Conservation (phyloP, 2,888 invertebrate genomes). For the Hecatera dysodea region DNA sequence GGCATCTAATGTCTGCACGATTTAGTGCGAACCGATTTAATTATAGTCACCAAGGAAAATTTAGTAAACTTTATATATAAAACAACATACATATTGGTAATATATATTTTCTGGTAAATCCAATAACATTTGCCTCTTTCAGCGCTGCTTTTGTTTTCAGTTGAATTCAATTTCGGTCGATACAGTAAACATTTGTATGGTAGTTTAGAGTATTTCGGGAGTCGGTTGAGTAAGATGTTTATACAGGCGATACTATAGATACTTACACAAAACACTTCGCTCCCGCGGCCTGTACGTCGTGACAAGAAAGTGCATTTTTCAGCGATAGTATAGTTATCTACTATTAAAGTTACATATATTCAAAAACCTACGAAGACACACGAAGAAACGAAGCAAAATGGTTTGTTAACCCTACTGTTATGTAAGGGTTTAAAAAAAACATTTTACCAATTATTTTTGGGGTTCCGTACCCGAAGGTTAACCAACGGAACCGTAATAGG, state of each 20-base stretch:
- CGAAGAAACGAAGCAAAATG: no score
- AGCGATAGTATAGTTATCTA: not conserved
- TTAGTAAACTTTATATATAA: not conserved
- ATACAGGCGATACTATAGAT: conserved; percentile 20
- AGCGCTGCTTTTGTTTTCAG: conserved; percentile 44
- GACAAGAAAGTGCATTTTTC: not conserved
- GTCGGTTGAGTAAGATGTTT: conserved; percentile 54
- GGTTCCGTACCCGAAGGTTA: no score
- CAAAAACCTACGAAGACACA: no score
- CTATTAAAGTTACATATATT: not conserved
- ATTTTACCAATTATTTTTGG: no score
- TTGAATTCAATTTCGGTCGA: conserved; percentile 34
- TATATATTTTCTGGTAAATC: conserved; percentile 7
- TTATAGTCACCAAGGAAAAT: conserved; percentile 10
- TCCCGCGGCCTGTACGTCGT: not conserved
- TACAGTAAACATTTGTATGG: conserved; percentile 49
- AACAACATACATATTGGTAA: not conserved
- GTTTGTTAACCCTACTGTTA: no score
- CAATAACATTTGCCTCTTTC: conserved; percentile 21
- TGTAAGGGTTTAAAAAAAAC: no score
- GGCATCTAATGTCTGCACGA: not conserved
- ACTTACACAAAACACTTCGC: conserved; percentile 9
- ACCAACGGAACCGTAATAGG: no score
- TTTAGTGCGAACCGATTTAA: not conserved
- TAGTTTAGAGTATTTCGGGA: conserved; percentile 52